Evolutionary conservation across 2,797 vertebrate genomes (phyloP), one percentile per base, ranked within the genome.

Genomic region (Centroberyx gerrardi): DNA sequence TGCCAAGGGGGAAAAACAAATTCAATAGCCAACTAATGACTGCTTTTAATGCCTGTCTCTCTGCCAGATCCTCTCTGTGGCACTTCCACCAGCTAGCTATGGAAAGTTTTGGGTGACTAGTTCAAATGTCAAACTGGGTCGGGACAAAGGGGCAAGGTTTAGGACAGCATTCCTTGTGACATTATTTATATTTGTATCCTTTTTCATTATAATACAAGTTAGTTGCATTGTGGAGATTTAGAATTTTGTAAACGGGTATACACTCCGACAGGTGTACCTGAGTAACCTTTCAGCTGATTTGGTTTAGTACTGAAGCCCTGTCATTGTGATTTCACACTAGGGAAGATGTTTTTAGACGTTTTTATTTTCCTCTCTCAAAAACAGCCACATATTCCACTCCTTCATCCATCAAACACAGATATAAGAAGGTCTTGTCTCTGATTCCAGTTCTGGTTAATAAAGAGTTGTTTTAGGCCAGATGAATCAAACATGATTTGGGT

Each of bases 1-100:
- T 13, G n/a, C 18, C 31, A 44, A 60, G 59, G n/a, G 29, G 13
- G 14, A 17, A n/a, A 7, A 62, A 42, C 14, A 52, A 67, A 49
- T 49, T 59, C 42, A 72, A 80, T 81, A 64, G 4, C 33, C 12
- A 8, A 48, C 60, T 69, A 83, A 83, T 81, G 49, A 74, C 52
- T 53, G 31, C 48, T 29, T 40, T 75, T 82, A 80, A 58, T 27
- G 44, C 15, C 7, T 0, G 31, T 22, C 9, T 18, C 40, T 18
- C 61, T 61, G 42, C 70, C 66, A 38, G 55, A 63, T n/a, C 33
- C 28, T 49, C 13, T 0, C 17, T 29, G 13, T 3, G 38, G 27
- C 18, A 5, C 27, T 27, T 4, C 17, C 9, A 31, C 53, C 27
- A 27, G 54, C 54, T 33, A 18, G 28, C 14, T 67, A 22, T 28